phyloP scores from a whole-genome alignment of 2,888 invertebrate species.

The Epistrophe eligans region DNA sequence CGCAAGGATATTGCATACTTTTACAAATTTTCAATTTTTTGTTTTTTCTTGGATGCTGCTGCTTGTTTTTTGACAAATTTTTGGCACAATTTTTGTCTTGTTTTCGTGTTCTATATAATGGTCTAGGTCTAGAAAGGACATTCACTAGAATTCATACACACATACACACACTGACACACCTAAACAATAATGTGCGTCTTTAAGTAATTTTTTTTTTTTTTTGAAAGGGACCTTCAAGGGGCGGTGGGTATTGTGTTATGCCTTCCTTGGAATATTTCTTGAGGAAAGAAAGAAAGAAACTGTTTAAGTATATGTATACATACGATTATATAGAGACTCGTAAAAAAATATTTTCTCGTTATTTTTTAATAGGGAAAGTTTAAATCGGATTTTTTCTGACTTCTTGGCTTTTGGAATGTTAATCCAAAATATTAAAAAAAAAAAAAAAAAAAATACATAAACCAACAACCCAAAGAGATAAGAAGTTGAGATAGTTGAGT shows the following conservation, averaged over 20 bases:
- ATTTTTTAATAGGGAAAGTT: slow-evolving; percentile 74
- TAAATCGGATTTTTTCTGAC: slow-evolving; percentile 68
- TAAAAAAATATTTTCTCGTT: slow-evolving; percentile 75
- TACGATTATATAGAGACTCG: slow-evolving; percentile 29
- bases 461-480: slow-evolving; percentile 28
- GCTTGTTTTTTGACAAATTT: slow-evolving; percentile 17
- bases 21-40: slow-evolving; percentile 30
- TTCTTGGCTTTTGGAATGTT: slow-evolving; percentile 61
- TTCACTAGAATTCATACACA: slow-evolving; percentile 22
- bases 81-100: slow-evolving; percentile 69
- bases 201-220: slow-evolving; percentile 3
- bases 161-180: neutral
- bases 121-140: slow-evolving; percentile 66
- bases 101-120: slow-evolving; percentile 46
- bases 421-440: slow-evolving; percentile 60
- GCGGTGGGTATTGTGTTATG: neutral
- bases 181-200: slow-evolving; percentile 22
- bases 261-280: neutral
- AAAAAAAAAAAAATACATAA: slow-evolving; percentile 27
- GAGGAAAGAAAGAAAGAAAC: slow-evolving; percentile 2
- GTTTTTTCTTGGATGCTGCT: slow-evolving; percentile 7
- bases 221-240: neutral
- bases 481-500: slow-evolving; percentile 60
- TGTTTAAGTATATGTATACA: slow-evolving; percentile 59
- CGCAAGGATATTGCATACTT: slow-evolving; percentile 59